A percentile compares a stretch with the other conserved stretches of the same genome.
These are phyloP conservation scores for Heliothis virescens DNA, from an alignment of 1,140 invertebrate genomes.

Conservation along the genomic window DNA sequence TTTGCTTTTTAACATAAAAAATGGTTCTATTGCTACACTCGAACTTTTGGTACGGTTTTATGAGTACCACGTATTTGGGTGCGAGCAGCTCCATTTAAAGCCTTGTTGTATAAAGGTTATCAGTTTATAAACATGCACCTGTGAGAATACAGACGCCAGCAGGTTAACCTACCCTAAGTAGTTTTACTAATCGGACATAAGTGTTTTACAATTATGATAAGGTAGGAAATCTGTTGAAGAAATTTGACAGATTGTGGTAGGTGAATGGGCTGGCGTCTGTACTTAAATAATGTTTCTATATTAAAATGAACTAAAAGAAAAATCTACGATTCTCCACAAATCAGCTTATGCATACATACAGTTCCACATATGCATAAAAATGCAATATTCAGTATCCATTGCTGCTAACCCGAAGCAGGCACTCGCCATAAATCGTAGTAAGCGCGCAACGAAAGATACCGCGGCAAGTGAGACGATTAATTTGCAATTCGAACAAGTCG, in stretches of 20 bases:
- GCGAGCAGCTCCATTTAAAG: not conserved
- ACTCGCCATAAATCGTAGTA: conserved; percentile 12
- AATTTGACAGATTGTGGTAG: too few relatives aligned
- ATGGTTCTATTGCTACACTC: too few relatives aligned
- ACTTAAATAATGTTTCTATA: too few relatives aligned
- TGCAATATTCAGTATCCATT: conserved; percentile 40
- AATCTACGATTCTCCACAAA: not conserved
- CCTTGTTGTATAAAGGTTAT: conserved; percentile 16
- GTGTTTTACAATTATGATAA: too few relatives aligned
- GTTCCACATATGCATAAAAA: conserved; percentile 36
- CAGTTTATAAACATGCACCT: conserved; percentile 7
- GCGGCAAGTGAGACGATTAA: conserved; percentile 39
- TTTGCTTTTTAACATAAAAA: not conserved
- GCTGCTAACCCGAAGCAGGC: not conserved
- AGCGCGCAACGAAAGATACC: conserved; percentile 43
- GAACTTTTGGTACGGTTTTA: not conserved
- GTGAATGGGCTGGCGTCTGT: too few relatives aligned
- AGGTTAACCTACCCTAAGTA: too few relatives aligned
- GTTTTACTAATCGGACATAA: too few relatives aligned
- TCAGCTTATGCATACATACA: conserved; percentile 11
- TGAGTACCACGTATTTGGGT: not conserved
- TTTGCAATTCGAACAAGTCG: conserved; percentile 36
- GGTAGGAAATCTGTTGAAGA: too few relatives aligned
- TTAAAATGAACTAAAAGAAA: too few relatives aligned
- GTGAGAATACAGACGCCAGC: too few relatives aligned